Conservation (phyloP, 2,113 vertebrate genomes). For the Collichthys lucidus region DNA sequence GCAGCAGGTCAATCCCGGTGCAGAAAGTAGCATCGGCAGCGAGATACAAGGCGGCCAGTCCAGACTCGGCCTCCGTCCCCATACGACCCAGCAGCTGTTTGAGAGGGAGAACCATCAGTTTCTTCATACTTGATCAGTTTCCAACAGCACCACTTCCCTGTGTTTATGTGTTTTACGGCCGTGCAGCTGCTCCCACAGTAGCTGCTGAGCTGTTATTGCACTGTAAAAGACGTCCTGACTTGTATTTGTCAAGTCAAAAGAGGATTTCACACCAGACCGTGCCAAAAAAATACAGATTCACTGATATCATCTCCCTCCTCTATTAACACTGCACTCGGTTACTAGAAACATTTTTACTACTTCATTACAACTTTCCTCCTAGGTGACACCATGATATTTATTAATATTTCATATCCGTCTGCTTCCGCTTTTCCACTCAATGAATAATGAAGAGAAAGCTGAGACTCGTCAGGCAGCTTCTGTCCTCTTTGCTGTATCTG, state of each 20-base stretch:
- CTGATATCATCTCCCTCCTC: too few species aligned
- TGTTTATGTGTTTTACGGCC: not conserved
- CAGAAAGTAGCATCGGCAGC: slow-evolving; percentile 88
- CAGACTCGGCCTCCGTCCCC: slow-evolving; percentile 86
- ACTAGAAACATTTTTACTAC: not conserved
- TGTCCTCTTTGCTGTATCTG: not conserved
- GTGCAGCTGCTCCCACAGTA: slow-evolving; percentile 8
- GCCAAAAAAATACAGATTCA: not conserved
- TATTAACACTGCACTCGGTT: not conserved
- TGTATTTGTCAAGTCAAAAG: not conserved
- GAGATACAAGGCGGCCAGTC: slow-evolving; percentile 83
- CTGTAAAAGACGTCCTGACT: not conserved
- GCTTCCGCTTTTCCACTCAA: not conserved
- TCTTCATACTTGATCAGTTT: not conserved
- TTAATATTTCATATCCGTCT: not conserved
- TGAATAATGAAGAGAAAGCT: slow-evolving; percentile 6
- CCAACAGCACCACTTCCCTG: not conserved
- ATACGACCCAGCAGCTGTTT: slow-evolving; percentile 87
- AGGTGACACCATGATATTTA: not conserved
- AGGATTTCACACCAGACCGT: not conserved
- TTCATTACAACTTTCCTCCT: not conserved
- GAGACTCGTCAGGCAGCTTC: not conserved
- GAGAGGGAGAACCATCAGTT: not conserved
- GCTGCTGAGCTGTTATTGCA: not conserved
- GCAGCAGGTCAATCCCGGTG: slow-evolving; percentile 85